Base-by-base conservation (phyloP, 2,113 vertebrate species). In the Cochlearius cochlearius region DNA sequence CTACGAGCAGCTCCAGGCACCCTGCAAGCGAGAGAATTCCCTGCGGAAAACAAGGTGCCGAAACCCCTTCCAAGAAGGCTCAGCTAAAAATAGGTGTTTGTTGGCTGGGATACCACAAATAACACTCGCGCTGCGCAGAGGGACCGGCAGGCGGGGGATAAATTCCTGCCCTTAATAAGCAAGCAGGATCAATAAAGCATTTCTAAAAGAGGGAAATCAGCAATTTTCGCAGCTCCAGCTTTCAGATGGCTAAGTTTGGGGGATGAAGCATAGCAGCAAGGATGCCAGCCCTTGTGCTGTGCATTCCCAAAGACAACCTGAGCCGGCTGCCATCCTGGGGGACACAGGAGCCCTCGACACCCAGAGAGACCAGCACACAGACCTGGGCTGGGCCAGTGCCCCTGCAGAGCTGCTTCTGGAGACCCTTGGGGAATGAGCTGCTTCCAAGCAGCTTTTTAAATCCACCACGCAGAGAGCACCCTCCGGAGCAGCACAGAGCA, bases 31-130 rank as follows among this genome's bases (percentile, higher is more conserved):
- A 79, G 89, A 91, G 79, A 85, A 71, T 76, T 78, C 86, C 67
- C 66, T 66, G 73, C 0, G 32, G 87, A 62, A 86, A 93, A 89
- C 73, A 87, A 83, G 77, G 87, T 73, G 74, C 39, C 9, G 14
- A 62, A 84, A 17, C 14, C 55, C 16, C 45, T 92, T 89, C 67
- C 73, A 87, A 84, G 92, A 89, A 66, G 9, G 7, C 45, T 52
- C 59, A 17, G 88, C 82, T 95, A 94, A 91, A 96, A 97, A 95
- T 92, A 94, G 94, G 80, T 81, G 81, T 89, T 91, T 95, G 92
- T 43, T 58, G 84, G 53, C 25, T 4, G 55, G 74, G 90, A 89
- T 66, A 41, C 84, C 90, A 77, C 87, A 93, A 92, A 91, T 86
- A 91, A 91, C 77, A 38, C 39, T 66, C 59, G 11, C 3, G 20